Conservation (phyloP, 2,113 vertebrate species). For the Ameiurus melas region DNA sequence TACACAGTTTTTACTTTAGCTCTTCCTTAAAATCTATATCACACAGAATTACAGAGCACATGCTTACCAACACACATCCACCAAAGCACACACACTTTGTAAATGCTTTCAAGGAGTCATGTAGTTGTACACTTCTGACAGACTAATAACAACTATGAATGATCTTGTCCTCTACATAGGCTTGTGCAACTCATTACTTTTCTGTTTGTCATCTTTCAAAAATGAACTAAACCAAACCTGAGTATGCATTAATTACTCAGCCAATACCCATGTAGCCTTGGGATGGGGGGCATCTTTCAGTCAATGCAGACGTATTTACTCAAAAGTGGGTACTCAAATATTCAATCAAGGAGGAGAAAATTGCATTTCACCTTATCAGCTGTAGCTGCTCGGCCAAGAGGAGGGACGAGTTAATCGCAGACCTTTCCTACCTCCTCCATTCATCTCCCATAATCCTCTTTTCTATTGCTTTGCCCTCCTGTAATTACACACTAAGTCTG, state of each 20-base stretch:
- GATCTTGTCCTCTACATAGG: slow-evolving; percentile 31
- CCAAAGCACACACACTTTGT: neutral
- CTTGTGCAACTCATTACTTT: neutral
- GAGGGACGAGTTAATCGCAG: slow-evolving; percentile 51
- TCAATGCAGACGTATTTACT: slow-evolving; percentile 52
- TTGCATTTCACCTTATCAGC: slow-evolving; percentile 62
- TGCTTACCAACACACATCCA: slow-evolving; percentile 14
- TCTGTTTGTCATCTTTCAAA: slow-evolving; percentile 47
- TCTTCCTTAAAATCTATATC: neutral
- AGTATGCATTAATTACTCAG: slow-evolving; percentile 50
- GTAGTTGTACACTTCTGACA: slow-evolving; percentile 44
- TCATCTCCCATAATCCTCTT: slow-evolving; percentile 54
- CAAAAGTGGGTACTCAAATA: slow-evolving; percentile 61
- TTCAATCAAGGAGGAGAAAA: slow-evolving; percentile 63
- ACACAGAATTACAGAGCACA: neutral
- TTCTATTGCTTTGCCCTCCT: slow-evolving; percentile 53
- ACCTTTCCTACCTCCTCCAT: slow-evolving; percentile 47
- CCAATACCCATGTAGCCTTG: slow-evolving; percentile 18
- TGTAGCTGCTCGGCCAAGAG: slow-evolving; percentile 27
- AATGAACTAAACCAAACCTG: slow-evolving; percentile 58
- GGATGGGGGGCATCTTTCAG: slow-evolving; percentile 20
- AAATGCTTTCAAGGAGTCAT: slow-evolving; percentile 27
- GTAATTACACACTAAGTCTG: slow-evolving; percentile 58
- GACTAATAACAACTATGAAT: slow-evolving; percentile 36
- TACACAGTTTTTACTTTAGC: neutral